phyloP scores from a whole-genome alignment of 2,113 vertebrate species.

The Antechinus stuartii region DNA sequence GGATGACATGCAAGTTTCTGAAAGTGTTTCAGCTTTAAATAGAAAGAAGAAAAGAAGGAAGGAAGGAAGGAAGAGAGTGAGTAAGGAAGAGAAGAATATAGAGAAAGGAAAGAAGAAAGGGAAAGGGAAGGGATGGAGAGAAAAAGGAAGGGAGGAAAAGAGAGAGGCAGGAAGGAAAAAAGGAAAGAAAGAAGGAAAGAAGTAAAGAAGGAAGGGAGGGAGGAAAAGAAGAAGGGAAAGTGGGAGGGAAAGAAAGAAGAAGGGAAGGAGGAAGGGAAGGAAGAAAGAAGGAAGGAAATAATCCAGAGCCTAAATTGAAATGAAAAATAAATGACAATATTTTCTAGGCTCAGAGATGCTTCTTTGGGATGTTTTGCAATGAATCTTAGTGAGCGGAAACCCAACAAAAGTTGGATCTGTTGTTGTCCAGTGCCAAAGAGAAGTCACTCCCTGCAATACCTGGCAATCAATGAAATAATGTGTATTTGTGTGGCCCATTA shows the following conservation, averaged over 20 bases:
- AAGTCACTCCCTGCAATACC: not conserved
- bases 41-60: not conserved
- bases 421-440: not conserved
- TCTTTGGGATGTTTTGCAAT: not conserved
- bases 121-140: slow-evolving; percentile 9
- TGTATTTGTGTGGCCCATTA: not conserved
- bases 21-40: not conserved
- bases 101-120: accelerated
- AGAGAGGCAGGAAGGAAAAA: no score
- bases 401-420: not conserved
- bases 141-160: not conserved
- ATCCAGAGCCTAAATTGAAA: not conserved
- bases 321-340: not conserved
- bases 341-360: not conserved
- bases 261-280: no score
- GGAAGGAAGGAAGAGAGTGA: no score
- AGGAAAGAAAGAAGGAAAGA: not conserved
- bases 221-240: not conserved
- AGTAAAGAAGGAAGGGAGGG: accelerated
- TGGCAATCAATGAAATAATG: not conserved
- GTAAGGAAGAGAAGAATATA: not conserved
- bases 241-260: not conserved
- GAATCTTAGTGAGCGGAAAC: not conserved
- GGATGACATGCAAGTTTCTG: not conserved
- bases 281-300: not conserved